Evolutionary conservation across 2,888 invertebrate species (phyloP).

Genomic region (Caprella mutica): DNA sequence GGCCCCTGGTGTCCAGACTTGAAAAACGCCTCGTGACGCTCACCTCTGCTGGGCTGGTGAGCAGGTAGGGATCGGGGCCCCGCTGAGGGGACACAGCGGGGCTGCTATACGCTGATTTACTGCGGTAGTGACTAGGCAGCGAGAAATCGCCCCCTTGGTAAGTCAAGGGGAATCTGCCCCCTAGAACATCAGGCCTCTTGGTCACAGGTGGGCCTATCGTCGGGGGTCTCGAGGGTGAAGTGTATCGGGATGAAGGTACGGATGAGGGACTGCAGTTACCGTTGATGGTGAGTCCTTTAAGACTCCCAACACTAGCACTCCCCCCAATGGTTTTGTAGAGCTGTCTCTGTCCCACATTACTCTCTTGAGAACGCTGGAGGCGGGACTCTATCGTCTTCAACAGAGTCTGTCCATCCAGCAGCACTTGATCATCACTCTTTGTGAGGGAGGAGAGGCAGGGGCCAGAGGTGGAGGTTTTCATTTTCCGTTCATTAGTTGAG

Average conservation of each 20-base stretch:
- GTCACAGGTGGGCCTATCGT: constrained; percentile 6
- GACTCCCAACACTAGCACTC: constrained; percentile 26
- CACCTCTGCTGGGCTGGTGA: constrained; percentile 14
- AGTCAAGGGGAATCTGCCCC: constrained; percentile 6
- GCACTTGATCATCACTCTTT: neutral
- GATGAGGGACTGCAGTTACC: constrained; percentile 13
- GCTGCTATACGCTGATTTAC: constrained; percentile 31
- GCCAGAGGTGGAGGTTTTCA: constrained; percentile 13
- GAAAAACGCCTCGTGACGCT: constrained; percentile 21
- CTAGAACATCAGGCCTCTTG: constrained; percentile 24
- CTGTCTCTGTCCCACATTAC: constrained; percentile 11
- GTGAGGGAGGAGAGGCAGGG: constrained; percentile 13
- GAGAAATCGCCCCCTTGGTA: constrained; percentile 20
- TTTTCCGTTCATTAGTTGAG: constrained; percentile 11
- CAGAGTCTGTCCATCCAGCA: constrained; percentile 24
- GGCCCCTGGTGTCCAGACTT: constrained; percentile 21
- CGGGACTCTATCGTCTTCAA: constrained; percentile 29
- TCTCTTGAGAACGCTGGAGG: constrained; percentile 25
- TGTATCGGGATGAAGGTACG: constrained; percentile 20
- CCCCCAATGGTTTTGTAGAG: constrained; percentile 29
- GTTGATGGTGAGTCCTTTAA: constrained; percentile 9
- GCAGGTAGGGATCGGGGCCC: constrained; percentile 24
- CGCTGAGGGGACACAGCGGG: constrained; percentile 31
- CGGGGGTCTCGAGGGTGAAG: constrained; percentile 23
- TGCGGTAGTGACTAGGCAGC: constrained; percentile 26